Evolutionary conservation across 2,888 invertebrate genomes (phyloP).

Genomic region (Leptopilina drosophilae): DNA sequence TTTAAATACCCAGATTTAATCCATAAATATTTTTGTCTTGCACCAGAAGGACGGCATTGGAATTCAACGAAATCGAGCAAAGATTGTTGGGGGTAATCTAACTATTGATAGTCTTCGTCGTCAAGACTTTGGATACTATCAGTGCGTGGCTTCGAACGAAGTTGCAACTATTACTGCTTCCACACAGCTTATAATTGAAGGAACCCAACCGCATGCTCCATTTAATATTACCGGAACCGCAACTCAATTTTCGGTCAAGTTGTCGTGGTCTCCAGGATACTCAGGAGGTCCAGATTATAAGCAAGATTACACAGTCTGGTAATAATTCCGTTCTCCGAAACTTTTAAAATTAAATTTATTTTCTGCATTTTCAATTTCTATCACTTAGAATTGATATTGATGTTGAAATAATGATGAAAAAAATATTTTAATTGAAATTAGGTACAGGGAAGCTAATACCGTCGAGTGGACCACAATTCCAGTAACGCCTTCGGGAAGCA

Average conservation of each 20-base stretch:
- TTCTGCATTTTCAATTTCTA: too few species aligned
- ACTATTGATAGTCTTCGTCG: constrained; percentile 92
- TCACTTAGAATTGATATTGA: too few species aligned
- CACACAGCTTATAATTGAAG: constrained; percentile 93
- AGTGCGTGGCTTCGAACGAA: constrained; percentile 96
- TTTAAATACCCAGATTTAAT: background rate
- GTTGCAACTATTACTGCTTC: constrained; percentile 96
- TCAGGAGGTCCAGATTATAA: constrained; percentile 96
- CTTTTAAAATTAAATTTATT: too few species aligned
- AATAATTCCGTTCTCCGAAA: constrained; percentile 44
- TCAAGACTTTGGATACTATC: constrained; percentile 96
- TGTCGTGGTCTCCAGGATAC: constrained; percentile 96
- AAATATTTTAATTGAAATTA: constrained; percentile 58
- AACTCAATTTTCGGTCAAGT: constrained; percentile 92
- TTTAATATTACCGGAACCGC: constrained; percentile 95
- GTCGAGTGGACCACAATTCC: constrained; percentile 96
- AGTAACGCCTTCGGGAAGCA: constrained; percentile 94
- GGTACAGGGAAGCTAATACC: constrained; percentile 91
- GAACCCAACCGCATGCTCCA: constrained; percentile 97
- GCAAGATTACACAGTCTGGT: constrained; percentile 97
- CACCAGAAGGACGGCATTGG: constrained; percentile 79
- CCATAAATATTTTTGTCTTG: constrained; percentile 2
- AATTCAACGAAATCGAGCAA: constrained; percentile 88
- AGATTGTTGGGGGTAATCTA: constrained; percentile 91
- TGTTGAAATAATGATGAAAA: background rate